These are phyloP conservation scores for Oceanites oceanicus DNA, from an alignment of 2,113 vertebrate genomes.

Conservation along the genomic window DNA sequence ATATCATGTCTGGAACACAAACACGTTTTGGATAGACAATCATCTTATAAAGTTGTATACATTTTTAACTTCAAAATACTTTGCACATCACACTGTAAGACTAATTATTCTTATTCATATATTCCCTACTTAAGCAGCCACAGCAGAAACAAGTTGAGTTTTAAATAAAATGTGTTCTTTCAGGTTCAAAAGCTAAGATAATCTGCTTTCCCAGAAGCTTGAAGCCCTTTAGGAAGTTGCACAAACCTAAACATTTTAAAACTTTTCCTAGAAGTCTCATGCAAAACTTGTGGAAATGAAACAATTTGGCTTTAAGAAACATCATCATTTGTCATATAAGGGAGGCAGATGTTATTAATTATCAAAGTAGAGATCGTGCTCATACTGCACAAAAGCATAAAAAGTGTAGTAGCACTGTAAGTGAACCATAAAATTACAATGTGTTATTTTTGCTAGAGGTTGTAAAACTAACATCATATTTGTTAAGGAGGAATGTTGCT, in stretches of 20 bases:
- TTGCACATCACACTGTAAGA: neutral
- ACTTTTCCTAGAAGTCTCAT: neutral
- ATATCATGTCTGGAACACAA: neutral
- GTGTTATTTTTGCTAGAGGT: constrained; percentile 19
- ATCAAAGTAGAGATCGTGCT: neutral
- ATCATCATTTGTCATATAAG: neutral
- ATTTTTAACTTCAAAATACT: neutral
- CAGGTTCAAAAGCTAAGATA: neutral
- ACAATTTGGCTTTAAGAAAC: neutral
- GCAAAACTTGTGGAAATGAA: neutral
- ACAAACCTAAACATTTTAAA: neutral
- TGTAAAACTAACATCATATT: neutral
- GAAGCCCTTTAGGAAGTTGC: neutral
- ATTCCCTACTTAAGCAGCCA: neutral
- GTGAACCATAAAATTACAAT: constrained; percentile 24
- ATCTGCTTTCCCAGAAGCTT: neutral
- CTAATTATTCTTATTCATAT: neutral
- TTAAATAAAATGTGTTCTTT: neutral
- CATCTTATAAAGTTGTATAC: neutral
- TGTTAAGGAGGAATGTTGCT: neutral
- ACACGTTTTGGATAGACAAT: neutral
- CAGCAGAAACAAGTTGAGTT: neutral
- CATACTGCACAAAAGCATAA: neutral
- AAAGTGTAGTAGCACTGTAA: neutral
- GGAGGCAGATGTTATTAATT: constrained; percentile 23